These are phyloP conservation scores for Pelusios castaneus DNA, from an alignment of 2,113 vertebrate species.

Conservation along the genomic window DNA sequence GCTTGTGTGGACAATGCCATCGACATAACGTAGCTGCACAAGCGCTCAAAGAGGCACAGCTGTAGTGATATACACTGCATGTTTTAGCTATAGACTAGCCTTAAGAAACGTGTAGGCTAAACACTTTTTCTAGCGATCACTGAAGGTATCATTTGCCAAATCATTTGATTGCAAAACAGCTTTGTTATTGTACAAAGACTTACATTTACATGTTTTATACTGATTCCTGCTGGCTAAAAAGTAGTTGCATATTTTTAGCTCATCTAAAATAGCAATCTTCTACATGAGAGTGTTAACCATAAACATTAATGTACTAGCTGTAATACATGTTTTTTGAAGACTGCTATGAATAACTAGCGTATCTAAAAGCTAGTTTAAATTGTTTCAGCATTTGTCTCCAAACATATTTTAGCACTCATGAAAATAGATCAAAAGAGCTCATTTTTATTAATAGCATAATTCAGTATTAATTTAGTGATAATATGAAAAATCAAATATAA, in stretches of 20 bases:
- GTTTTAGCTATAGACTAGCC: no score
- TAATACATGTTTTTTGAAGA: background rate
- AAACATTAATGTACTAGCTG: background rate
- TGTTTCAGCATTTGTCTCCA: constrained; percentile 27
- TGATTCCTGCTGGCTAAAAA: background rate
- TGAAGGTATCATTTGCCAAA: background rate
- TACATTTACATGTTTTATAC: no score
- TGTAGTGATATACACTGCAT: no score
- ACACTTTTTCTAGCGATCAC: background rate
- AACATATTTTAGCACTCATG: background rate
- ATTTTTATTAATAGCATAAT: constrained; percentile 32
- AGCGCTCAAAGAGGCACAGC: no score
- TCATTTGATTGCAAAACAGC: background rate
- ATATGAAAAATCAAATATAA: constrained; percentile 7
- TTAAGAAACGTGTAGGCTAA: background rate
- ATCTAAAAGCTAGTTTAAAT: background rate
- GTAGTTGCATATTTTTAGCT: background rate
- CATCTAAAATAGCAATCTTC: background rate
- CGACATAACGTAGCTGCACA: no score
- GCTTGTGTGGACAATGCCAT: no score
- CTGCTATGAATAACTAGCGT: background rate
- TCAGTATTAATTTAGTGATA: constrained; percentile 37
- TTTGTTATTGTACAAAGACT: background rate
- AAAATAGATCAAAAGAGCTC: constrained; percentile 15
- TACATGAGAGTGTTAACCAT: background rate